These are phyloP conservation scores for Pomatostomus ruficeps DNA, from an alignment of 2,113 vertebrate species.

Conservation along the genomic window DNA sequence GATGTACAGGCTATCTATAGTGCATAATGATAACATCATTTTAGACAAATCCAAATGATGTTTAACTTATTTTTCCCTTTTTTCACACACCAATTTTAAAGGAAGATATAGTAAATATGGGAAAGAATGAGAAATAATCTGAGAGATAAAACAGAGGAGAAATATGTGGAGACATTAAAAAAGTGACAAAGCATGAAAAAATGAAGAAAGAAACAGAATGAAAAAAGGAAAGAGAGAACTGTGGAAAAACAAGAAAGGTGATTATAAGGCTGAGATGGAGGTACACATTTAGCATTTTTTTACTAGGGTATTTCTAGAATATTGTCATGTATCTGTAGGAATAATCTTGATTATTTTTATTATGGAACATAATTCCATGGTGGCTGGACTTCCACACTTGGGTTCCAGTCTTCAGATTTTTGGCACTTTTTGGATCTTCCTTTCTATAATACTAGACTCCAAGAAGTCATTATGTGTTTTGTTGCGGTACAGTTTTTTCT, in stretches of 20 bases:
- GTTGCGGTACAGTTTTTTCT: neutral
- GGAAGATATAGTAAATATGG: neutral
- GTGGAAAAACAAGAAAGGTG: neutral
- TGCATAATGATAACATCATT: neutral
- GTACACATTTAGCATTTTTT: neutral
- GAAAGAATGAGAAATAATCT: neutral
- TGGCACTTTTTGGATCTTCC: neutral
- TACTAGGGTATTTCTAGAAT: neutral
- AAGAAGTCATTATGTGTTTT: neutral
- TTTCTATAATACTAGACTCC: neutral
- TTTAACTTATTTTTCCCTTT: neutral
- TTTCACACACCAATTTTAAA: neutral
- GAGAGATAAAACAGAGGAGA: neutral
- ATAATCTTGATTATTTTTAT: neutral
- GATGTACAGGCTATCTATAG: neutral
- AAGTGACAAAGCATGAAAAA: neutral
- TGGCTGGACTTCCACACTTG: neutral
- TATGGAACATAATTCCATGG: neutral
- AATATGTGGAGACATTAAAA: neutral
- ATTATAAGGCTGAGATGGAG: neutral
- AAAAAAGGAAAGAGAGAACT: neutral
- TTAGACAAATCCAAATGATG: neutral
- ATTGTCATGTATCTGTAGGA: neutral
- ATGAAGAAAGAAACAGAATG: rapidly evolving
- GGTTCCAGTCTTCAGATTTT: neutral